Percentiles rank a stretch among this genome's conserved stretches.
Evolutionary conservation across 2,113 vertebrate species (phyloP).

Genomic region (Grammomys surdaster): DNA sequence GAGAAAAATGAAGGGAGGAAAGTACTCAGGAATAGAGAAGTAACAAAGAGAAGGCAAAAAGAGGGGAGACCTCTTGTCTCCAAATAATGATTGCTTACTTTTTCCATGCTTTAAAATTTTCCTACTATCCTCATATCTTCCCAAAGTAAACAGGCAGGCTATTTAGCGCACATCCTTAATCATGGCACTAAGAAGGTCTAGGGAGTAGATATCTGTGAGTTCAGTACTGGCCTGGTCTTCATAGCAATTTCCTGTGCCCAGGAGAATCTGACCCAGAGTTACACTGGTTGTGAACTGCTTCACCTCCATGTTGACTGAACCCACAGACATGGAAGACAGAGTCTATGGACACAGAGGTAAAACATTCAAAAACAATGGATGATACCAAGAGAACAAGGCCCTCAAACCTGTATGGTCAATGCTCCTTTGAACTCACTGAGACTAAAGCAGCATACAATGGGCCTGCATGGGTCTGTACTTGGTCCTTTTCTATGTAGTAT

Average conservation of each 20-base stretch:
- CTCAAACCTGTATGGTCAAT: background rate
- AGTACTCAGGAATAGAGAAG: background rate
- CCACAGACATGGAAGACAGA: background rate
- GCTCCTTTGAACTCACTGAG: background rate
- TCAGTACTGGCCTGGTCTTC: background rate
- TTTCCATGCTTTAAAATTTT: background rate
- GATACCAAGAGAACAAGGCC: background rate
- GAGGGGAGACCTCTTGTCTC: background rate
- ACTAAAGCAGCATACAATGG: background rate
- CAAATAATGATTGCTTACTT: constrained; percentile 10
- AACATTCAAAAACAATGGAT: background rate
- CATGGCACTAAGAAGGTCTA: background rate
- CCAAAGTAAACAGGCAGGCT: background rate
- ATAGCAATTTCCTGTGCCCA: background rate
- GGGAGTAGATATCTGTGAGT: background rate
- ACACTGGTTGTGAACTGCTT: background rate
- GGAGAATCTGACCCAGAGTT: background rate
- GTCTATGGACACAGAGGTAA: background rate
- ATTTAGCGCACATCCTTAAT: background rate
- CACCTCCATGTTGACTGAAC: background rate
- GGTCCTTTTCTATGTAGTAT: background rate
- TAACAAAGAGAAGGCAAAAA: background rate
- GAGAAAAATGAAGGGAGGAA: background rate
- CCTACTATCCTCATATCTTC: background rate
- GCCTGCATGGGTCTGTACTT: background rate